A percentile compares a stretch with the other conserved stretches of the same genome.
Evolutionary conservation across 1,140 invertebrate species (phyloP).

Genomic region (Polypedilum vanderplanki): DNA sequence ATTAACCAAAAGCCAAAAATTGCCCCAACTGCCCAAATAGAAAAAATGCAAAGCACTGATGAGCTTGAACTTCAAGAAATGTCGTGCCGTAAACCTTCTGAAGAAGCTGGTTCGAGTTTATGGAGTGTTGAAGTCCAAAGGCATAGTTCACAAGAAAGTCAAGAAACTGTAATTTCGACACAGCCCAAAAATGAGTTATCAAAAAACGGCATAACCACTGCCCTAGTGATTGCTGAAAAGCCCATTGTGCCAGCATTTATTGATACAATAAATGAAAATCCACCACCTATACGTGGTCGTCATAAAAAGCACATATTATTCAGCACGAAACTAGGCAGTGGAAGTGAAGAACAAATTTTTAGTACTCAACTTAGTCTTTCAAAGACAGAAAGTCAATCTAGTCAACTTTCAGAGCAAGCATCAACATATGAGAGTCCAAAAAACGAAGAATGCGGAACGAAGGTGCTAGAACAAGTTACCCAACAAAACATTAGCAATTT

Average conservation of each 20-base stretch:
- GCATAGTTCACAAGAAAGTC: conserved; percentile 40
- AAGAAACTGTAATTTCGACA: conserved; percentile 37
- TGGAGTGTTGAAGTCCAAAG: conserved; percentile 41
- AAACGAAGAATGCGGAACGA: conserved; percentile 32
- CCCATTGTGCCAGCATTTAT: background rate
- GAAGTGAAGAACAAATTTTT: conserved; percentile 46
- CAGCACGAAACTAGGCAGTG: conserved; percentile 43
- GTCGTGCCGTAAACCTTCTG: conserved; percentile 11
- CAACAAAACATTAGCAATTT: background rate
- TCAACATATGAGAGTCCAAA: conserved; percentile 33
- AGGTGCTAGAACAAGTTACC: conserved; percentile 24
- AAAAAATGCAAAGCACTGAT: conserved; percentile 35
- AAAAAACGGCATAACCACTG: background rate
- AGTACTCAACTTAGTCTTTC: conserved; percentile 46
- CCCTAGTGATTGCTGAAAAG: background rate
- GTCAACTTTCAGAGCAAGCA: conserved; percentile 44
- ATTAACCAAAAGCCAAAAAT: conserved; percentile 20
- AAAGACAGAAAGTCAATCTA: conserved; percentile 46
- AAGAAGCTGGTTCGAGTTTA: conserved; percentile 35
- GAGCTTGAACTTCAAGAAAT: conserved; percentile 34
- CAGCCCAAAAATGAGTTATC: background rate
- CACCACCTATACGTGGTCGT: conserved; percentile 31
- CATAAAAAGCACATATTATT: conserved; percentile 43
- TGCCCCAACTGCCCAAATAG: conserved; percentile 29
- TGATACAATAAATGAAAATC: conserved; percentile 21